Percentiles rank a stretch among this genome's conserved stretches.
Conservation (phyloP, 1,140 invertebrate species). For the Orius insidiosus region DNA sequence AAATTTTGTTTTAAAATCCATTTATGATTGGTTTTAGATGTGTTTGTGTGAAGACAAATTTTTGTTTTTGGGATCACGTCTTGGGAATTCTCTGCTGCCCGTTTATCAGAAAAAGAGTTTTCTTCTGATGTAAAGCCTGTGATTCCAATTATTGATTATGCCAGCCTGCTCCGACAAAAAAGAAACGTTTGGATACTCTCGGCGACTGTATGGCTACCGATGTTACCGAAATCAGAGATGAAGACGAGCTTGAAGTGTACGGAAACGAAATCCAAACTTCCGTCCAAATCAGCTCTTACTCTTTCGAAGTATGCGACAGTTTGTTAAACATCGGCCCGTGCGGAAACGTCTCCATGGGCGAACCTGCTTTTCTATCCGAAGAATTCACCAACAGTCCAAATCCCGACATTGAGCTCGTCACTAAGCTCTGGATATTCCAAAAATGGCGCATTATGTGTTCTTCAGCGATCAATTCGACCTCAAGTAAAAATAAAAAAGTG, state of each 20-base stretch:
- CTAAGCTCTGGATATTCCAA: conserved; percentile 89
- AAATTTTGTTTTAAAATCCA: conserved; percentile 24
- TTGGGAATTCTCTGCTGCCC: conserved; percentile 83
- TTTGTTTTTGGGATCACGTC: conserved; percentile 87
- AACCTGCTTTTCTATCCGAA: conserved; percentile 74
- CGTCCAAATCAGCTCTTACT: conserved; percentile 66
- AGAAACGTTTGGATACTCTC: conserved; percentile 30
- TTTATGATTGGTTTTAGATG: conserved; percentile 43
- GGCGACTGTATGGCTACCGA: conserved; percentile 61
- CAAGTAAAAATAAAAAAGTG: conserved; percentile 20
- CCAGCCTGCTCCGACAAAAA: conserved; percentile 33
- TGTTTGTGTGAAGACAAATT: conserved; percentile 85
- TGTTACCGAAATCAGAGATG: conserved; percentile 58
- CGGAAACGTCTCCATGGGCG: conserved; percentile 76
- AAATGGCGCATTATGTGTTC: conserved; percentile 86
- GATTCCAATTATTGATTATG: conserved; percentile 13
- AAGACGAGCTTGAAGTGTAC: conserved; percentile 85
- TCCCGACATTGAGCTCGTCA: conserved; percentile 82
- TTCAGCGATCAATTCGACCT: conserved; percentile 42
- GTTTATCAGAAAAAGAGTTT: conserved; percentile 71
- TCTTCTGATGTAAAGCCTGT: conserved; percentile 11
- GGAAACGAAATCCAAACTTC: conserved; percentile 70
- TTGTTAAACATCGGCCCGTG: conserved; percentile 95
- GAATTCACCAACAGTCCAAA: conserved; percentile 47
- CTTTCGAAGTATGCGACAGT: conserved; percentile 88